These are phyloP conservation scores for Manis crassicaudata DNA, from an alignment of 2,797 vertebrate genomes.

Conservation along the genomic window DNA sequence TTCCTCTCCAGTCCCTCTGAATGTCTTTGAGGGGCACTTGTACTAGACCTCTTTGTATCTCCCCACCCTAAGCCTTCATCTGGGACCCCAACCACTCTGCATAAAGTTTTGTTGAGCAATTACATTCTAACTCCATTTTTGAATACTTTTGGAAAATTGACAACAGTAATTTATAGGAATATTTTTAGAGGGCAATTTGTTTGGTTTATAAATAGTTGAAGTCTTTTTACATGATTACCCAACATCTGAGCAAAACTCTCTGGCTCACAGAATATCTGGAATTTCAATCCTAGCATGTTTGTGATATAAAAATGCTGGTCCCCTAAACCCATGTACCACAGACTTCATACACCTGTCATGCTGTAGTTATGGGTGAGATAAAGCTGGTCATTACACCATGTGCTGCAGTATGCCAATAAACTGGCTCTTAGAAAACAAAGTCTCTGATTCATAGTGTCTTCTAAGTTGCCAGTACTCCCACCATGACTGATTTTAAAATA, in stretches of 20 bases:
- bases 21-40: not conserved
- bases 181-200: not conserved
- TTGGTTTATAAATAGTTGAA: not conserved
- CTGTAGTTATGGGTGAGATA: accelerated
- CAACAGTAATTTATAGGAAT: not conserved
- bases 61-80: no score
- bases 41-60: not conserved
- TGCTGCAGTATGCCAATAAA: not conserved
- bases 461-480: not conserved
- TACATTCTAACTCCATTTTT: not conserved
- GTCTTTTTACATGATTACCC: not conserved
- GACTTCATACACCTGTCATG: not conserved
- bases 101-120: not conserved
- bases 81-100: not conserved
- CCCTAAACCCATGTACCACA: not conserved
- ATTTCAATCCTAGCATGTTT: not conserved
- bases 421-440: not conserved
- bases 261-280: not conserved
- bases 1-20: not conserved
- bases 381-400: accelerated
- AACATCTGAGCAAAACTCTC: not conserved
- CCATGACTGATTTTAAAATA: not conserved
- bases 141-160: not conserved
- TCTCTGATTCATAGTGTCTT: not conserved
- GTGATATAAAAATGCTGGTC: not conserved